Base-by-base conservation (phyloP, 1,140 invertebrate genomes). In the Pectinophora gossypiella region DNA sequence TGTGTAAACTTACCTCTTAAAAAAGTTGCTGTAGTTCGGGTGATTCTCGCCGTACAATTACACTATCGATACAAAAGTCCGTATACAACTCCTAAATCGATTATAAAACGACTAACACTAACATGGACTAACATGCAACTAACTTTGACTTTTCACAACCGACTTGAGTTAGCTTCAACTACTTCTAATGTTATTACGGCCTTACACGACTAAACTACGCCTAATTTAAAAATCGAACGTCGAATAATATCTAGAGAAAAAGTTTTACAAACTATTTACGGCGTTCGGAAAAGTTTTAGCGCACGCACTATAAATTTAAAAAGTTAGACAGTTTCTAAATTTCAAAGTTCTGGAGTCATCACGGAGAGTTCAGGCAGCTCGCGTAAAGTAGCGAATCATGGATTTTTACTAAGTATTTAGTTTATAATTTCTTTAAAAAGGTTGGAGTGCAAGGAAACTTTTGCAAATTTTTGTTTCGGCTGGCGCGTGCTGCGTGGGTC, bases 401-500 rank as follows among this genome's bases (percentile, higher is more conserved):
- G n/a, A n/a, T n/a, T n/a, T n/a, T n/a, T n/a, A n/a, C n/a, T n/a
- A n/a, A n/a, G n/a, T n/a, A n/a, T n/a, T n/a, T n/a, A n/a, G n/a
- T n/a, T n/a, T n/a, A n/a, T n/a, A n/a, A n/a, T n/a, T n/a, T n/a
- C n/a, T n/a, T n/a, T n/a, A n/a, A n/a, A n/a, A n/a, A n/a, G n/a
- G n/a, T n/a, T n/a, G n/a, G n/a, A n/a, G n/a, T n/a, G n/a, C n/a
- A n/a, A n/a, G n/a, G n/a, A n/a, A n/a, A n/a, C n/a, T n/a, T n/a
- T n/a, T n/a, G n/a, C n/a, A n/a, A n/a, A n/a, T n/a, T n/a, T n/a
- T n/a, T 32, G 7, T 32, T 32, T 32, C 27, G 27, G 32, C 10
- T 63, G 59, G 55, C 73, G 67, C 78, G 81, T 85, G 79, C 71
- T 69, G 49, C 77, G 53, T 58, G 58, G 57, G 35, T 62, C 74